Percentiles rank a stretch among this genome's conserved stretches.
Evolutionary conservation across 2,888 invertebrate species (phyloP).

Genomic region (Chelonus formosanus): DNA sequence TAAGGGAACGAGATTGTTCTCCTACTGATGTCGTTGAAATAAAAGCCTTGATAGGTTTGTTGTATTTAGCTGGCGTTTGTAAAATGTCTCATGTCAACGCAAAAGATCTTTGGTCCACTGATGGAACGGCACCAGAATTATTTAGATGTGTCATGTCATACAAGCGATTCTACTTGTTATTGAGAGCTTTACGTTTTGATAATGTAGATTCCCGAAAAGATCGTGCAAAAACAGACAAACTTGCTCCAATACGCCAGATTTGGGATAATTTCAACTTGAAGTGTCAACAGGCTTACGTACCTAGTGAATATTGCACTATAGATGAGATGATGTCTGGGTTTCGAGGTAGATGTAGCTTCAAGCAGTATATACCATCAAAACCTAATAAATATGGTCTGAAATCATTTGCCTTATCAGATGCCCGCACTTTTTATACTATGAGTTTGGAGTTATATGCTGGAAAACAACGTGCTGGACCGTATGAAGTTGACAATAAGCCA

Average conservation of each 20-base stretch:
- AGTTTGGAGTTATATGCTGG: constrained; percentile 51
- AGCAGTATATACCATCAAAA: constrained; percentile 35
- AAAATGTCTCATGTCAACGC: constrained; percentile 1
- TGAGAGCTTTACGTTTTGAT: constrained; percentile 5
- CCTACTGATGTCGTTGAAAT: background rate
- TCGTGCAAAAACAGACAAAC: constrained; percentile 16
- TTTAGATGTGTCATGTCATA: background rate
- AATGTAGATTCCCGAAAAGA: constrained; percentile 1
- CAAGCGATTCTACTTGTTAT: background rate
- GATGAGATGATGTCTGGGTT: constrained; percentile 37
- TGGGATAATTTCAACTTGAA: constrained; percentile 24
- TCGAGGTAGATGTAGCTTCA: constrained; percentile 33
- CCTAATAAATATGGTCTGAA: constrained; percentile 36
- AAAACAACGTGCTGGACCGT: constrained; percentile 48
- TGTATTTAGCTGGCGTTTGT: background rate
- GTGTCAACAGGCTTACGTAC: constrained; percentile 17
- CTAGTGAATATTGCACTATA: constrained; percentile 25
- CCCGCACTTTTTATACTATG: constrained; percentile 37
- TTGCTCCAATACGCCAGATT: constrained; percentile 29
- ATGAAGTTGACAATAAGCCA: constrained; percentile 46
- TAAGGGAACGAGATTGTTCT: background rate
- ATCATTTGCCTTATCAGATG: constrained; percentile 32
- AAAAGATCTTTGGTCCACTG: constrained; percentile 1
- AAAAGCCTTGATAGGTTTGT: background rate
- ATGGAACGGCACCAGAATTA: background rate